Percentiles rank a stretch among this genome's conserved stretches.
Conservation (phyloP, 1,140 invertebrate genomes). For the Bombus pascuorum region DNA sequence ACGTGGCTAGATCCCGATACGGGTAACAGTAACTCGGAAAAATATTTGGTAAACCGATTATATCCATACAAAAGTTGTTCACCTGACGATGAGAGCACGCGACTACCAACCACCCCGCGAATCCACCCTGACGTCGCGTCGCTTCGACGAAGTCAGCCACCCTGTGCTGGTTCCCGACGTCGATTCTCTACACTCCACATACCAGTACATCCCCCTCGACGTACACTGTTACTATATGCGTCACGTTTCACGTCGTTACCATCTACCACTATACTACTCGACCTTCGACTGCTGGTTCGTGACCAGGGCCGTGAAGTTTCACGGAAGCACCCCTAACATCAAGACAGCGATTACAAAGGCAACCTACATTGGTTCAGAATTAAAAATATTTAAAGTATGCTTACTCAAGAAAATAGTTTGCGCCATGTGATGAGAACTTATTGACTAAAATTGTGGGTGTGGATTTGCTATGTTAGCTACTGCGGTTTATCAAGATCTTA, state of each 20-base stretch:
- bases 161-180: conserved; percentile 55
- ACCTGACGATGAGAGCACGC: conserved; percentile 71
- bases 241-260: conserved; percentile 44
- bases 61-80: conserved; percentile 66
- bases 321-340: conserved; percentile 7
- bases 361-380: not conserved
- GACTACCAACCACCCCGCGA: conserved; percentile 68
- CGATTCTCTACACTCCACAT: conserved; percentile 59
- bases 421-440: too few relatives aligned
- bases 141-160: conserved; percentile 29
- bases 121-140: conserved; percentile 36
- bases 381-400: not conserved
- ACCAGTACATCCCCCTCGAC: conserved; percentile 40
- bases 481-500: not conserved
- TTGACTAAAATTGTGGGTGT: too few relatives aligned
- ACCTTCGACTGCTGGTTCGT: conserved; percentile 52
- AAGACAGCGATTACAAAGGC: conserved; percentile 2
- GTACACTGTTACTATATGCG: conserved; percentile 20
- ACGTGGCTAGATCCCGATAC: not conserved
- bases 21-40: conserved; percentile 28
- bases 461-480: not conserved
- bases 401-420: not conserved
- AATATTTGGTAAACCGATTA: conserved; percentile 56
- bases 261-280: conserved; percentile 52
- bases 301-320: conserved; percentile 51